Base-by-base conservation (phyloP, 92 coral and sea anemone genomes). In the Siderastrea siderea region DNA sequence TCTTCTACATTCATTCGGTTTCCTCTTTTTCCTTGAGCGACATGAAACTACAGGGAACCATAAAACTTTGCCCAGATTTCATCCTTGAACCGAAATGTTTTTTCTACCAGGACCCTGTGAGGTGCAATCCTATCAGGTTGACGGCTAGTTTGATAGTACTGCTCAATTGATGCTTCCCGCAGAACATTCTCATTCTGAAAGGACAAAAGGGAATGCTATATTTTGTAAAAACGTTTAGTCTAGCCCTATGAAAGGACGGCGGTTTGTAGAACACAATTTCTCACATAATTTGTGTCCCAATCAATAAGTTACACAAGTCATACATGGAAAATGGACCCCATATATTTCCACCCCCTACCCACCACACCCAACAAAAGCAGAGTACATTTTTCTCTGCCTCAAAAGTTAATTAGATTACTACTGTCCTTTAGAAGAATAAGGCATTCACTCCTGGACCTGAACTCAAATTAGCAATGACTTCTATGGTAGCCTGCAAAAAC, bases 111-210 rank as follows among this genome's bases (percentile, higher is more conserved):
- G 5, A 47, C 75, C 51, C 58, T 71, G 75, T 71, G 55, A 47
- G 58, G 75, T 6, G 75, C 58, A 49, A 71, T 47, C 19, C 57
- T 71, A 14, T 71, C 75, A 11, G 75, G 75, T 9, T 71, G 75
- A 15, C 75, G 5, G 58, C 75, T 49, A 47, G 75, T 64, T 64
- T 64, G 68, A 15, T 71, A 71, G 75, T 13, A 71, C 55, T 71
- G 43, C 51, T 12, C 14, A 26, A 43, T 47, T n/a, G 55, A 47
- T 47, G 75, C 75, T 3, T 71, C 75, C 14, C 75, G 6, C 14
- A 47, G 57, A 54, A 71, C 75, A 71, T 71, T 69, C 14, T 69
- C 50, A 44, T 69, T 69, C 53, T 69, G 17, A 44, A 46, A 44
- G 47, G 50, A 49, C 75, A 15, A 47, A 45, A 64, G 44, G 3